A percentile compares a stretch with the other conserved stretches of the same genome.
Conservation (phyloP, 2,888 invertebrate species). For the Pollenia griseotomentosa region DNA sequence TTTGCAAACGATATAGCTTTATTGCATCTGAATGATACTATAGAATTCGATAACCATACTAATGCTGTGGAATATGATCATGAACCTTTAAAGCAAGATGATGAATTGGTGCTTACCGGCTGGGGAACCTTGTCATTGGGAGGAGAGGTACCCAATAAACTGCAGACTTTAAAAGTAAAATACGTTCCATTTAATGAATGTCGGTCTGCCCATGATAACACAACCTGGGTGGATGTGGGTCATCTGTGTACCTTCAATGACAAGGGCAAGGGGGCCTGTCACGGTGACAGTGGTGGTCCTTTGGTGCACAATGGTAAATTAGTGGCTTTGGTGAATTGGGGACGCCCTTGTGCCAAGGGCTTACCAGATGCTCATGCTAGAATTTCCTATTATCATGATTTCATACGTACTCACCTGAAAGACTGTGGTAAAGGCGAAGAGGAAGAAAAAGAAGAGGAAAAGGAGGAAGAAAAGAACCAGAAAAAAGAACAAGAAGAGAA, state of each 20-base stretch:
- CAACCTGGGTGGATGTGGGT: constrained; percentile 85
- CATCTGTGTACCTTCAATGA: constrained; percentile 87
- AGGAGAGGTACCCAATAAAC: constrained; percentile 85
- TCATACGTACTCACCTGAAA: constrained; percentile 79
- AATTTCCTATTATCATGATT: constrained; percentile 82
- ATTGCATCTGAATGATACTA: constrained; percentile 86
- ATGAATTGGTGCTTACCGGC: constrained; percentile 86
- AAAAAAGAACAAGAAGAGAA: not conserved
- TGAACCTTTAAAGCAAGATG: constrained; percentile 82
- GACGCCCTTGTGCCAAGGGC: constrained; percentile 82
- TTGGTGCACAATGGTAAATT: constrained; percentile 80
- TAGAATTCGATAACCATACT: constrained; percentile 85
- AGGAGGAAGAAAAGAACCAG: not conserved
- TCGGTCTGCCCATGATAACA: constrained; percentile 84
- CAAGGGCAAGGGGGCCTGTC: constrained; percentile 85
- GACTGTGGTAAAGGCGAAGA: constrained; percentile 62
- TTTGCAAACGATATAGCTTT: constrained; percentile 88
- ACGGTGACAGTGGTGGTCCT: constrained; percentile 83
- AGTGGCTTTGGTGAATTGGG: constrained; percentile 83
- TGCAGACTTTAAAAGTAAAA: constrained; percentile 86
- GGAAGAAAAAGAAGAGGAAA: constrained; percentile 8
- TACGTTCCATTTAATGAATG: constrained; percentile 86
- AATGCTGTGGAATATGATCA: constrained; percentile 85
- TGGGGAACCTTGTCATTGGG: constrained; percentile 86
- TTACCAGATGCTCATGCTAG: constrained; percentile 83